These are phyloP conservation scores for Lutjanus erythropterus DNA, from an alignment of 2,113 vertebrate species.

Conservation along the genomic window DNA sequence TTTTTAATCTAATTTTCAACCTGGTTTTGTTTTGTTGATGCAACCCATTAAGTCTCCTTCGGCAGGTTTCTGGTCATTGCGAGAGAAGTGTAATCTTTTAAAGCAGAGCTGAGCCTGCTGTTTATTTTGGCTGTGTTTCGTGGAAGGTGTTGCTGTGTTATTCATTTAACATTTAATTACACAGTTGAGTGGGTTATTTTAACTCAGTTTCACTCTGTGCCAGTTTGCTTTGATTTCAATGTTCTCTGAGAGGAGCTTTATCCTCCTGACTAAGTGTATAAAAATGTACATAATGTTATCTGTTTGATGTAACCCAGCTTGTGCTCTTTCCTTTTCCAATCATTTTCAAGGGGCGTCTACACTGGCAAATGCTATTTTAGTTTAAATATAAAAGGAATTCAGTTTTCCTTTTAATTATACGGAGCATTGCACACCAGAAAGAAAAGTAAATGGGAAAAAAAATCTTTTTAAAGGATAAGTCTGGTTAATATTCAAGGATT, in stretches of 20 bases:
- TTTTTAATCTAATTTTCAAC: too few species aligned
- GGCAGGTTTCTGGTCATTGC: neutral
- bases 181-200: conserved; percentile 48
- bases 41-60: conserved; percentile 9
- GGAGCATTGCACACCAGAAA: neutral
- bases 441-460: neutral
- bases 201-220: conserved; percentile 17
- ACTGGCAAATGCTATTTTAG: too few species aligned
- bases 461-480: too few species aligned
- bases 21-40: too few species aligned
- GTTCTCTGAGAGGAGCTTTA: conserved; percentile 10
- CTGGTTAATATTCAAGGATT: too few species aligned
- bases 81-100: neutral
- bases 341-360: neutral
- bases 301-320: too few species aligned
- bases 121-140: conserved; percentile 29
- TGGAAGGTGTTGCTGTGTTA: conserved; percentile 23
- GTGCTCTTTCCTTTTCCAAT: neutral
- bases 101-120: conserved; percentile 7
- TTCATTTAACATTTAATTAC: conserved; percentile 55
- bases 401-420: too few species aligned
- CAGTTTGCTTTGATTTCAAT: conserved; percentile 17
- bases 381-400: neutral
- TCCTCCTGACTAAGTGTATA: neutral
- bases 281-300: neutral